Evolutionary conservation across 2,113 vertebrate genomes (phyloP).

Genomic region (Arothron firmamentum): DNA sequence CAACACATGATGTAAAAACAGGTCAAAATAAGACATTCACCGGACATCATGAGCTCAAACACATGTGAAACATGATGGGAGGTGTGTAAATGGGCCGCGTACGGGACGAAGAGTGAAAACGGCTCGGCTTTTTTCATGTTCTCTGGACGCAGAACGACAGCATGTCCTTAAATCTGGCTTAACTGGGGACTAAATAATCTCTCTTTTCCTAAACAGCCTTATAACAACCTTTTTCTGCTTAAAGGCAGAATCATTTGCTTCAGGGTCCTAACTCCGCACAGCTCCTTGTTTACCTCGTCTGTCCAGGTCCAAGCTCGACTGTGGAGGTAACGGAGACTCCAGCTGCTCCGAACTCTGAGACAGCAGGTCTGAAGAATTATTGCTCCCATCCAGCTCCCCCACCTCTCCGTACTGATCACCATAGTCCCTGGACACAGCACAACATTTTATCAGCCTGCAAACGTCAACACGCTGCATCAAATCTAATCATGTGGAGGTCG

Average conservation of each 20-base stretch:
- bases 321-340: slow-evolving; percentile 68
- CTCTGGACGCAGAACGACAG: background rate
- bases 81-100: slow-evolving; percentile 6
- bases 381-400: slow-evolving; percentile 75
- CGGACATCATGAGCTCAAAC: slow-evolving; percentile 3
- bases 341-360: slow-evolving; percentile 67
- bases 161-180: background rate
- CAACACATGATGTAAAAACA: background rate
- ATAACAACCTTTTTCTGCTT: background rate
- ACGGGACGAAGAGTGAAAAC: slow-evolving; percentile 7
- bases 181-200: background rate
- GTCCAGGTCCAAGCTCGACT: slow-evolving; percentile 70
- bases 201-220: no score
- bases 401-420: slow-evolving; percentile 81
- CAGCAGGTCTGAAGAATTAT: slow-evolving; percentile 67
- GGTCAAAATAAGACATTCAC: slow-evolving; percentile 14
- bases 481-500: no score
- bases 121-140: background rate
- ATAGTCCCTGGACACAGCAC: slow-evolving; percentile 78
- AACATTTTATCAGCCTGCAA: background rate
- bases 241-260: no score
- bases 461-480: no score
- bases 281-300: slow-evolving; percentile 65
- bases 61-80: slow-evolving; percentile 3
- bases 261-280: no score